These are phyloP conservation scores for Melieria picta DNA, from an alignment of 2,888 invertebrate genomes.

Conservation along the genomic window DNA sequence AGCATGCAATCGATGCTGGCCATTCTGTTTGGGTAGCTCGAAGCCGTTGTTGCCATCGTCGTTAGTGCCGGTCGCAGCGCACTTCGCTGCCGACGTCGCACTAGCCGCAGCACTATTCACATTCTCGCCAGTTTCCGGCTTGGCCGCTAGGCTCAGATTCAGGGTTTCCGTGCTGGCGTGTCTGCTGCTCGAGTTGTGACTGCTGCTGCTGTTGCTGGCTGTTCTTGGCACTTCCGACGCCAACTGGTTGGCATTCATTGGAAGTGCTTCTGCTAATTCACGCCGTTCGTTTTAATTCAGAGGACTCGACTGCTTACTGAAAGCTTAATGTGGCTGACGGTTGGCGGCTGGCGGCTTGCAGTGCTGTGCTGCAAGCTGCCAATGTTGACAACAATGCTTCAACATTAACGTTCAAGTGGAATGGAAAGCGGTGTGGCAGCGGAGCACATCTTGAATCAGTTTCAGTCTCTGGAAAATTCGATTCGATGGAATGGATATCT, in stretches of 20 bases:
- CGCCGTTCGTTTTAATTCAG: not conserved
- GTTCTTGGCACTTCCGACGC: constrained; percentile 35
- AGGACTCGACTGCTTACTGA: too few species aligned
- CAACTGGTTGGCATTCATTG: constrained; percentile 47
- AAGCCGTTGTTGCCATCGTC: constrained; percentile 17
- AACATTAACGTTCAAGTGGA: too few species aligned
- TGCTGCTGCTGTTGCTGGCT: constrained; percentile 42
- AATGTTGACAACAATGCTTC: too few species aligned
- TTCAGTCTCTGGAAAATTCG: too few species aligned
- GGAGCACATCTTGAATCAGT: too few species aligned
- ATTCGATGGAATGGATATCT: too few species aligned
- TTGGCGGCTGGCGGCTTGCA: too few species aligned
- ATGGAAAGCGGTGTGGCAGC: too few species aligned
- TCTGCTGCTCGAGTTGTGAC: constrained; percentile 37
- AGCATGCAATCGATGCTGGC: constrained; percentile 37
- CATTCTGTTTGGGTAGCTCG: constrained; percentile 43
- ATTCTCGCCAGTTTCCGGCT: constrained; percentile 22
- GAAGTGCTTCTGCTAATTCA: constrained; percentile 18
- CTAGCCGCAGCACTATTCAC: constrained; percentile 16
- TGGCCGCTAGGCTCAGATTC: constrained; percentile 25
- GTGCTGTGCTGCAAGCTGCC: too few species aligned
- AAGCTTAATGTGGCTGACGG: too few species aligned
- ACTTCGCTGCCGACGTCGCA: not conserved
- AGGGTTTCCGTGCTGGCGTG: constrained; percentile 23
- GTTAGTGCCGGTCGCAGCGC: not conserved